Evolutionary conservation across 1,140 invertebrate genomes (phyloP).

Genomic region (Pogonomyrmex californicus): DNA sequence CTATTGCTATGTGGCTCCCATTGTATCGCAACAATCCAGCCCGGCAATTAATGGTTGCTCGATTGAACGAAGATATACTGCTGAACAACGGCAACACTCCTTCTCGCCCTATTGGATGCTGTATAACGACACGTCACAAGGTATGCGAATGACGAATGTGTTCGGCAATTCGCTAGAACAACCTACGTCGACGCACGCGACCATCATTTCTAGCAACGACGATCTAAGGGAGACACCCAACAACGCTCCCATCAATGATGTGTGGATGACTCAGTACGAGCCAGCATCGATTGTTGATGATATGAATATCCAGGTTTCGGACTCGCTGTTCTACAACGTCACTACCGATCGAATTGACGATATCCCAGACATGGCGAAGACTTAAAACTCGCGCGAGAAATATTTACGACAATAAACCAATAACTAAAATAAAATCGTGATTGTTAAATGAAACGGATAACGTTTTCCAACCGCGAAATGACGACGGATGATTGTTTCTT

Average conservation of each 20-base stretch:
- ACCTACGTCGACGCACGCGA: background rate
- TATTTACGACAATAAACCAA: constrained; percentile 13
- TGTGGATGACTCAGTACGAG: constrained; percentile 68
- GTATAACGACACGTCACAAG: constrained; percentile 74
- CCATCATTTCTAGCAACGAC: constrained; percentile 23
- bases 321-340: constrained; percentile 58
- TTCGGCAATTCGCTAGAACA: background rate
- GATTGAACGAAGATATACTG: constrained; percentile 67
- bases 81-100: constrained; percentile 75
- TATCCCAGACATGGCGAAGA: constrained; percentile 16
- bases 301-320: constrained; percentile 54
- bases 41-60: constrained; percentile 57
- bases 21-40: constrained; percentile 72
- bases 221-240: constrained; percentile 37
- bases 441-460: background rate
- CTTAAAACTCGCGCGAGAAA: background rate
- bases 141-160: constrained; percentile 74
- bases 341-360: constrained; percentile 2
- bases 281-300: constrained; percentile 21
- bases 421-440: constrained; percentile 14
- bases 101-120: constrained; percentile 77
- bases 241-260: constrained; percentile 69
- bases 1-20: constrained; percentile 78
- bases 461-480: background rate
- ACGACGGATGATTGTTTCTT: background rate